Percentiles rank a stretch among this genome's conserved stretches.
These are phyloP conservation scores for Frankliniella fusca DNA, from an alignment of 2,888 invertebrate species.

Conservation along the genomic window DNA sequence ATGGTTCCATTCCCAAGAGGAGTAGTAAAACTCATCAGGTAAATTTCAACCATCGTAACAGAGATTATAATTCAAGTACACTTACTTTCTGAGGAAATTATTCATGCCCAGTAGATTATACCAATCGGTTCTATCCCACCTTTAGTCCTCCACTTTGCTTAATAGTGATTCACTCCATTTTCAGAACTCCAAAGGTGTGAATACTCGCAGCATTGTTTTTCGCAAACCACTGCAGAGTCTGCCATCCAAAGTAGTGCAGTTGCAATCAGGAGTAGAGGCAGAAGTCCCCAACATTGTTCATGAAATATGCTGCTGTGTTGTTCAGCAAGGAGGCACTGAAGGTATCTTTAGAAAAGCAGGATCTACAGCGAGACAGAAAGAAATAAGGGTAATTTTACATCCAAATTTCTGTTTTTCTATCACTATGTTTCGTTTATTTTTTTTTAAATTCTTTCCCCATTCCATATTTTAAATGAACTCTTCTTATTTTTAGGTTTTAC, in stretches of 20 bases:
- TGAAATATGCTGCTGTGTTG: slow-evolving; percentile 65
- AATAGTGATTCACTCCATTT: not conserved
- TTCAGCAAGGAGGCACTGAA: slow-evolving; percentile 66
- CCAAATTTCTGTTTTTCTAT: not conserved
- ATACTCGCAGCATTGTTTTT: slow-evolving; percentile 47
- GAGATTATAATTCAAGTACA: too few relatives aligned
- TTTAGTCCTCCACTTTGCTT: not conserved
- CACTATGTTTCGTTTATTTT: slow-evolving; percentile 37
- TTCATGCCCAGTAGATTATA: too few relatives aligned
- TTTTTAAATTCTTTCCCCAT: too few relatives aligned
- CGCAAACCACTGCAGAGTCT: slow-evolving; percentile 53
- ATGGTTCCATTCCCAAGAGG: not conserved
- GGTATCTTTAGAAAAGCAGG: slow-evolving; percentile 88
- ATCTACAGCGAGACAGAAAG: slow-evolving; percentile 74
- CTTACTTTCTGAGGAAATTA: too few relatives aligned
- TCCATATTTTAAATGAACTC: slow-evolving; percentile 16
- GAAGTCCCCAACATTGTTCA: slow-evolving; percentile 69
- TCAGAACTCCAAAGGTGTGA: not conserved
- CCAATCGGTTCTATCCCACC: not conserved
- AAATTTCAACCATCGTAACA: not conserved
- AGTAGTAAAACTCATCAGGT: not conserved
- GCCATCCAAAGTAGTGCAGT: slow-evolving; percentile 55
- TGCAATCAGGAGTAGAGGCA: slow-evolving; percentile 62
- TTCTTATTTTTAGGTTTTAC: slow-evolving; percentile 52
- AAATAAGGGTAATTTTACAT: slow-evolving; percentile 60